Conservation (phyloP, 2,797 vertebrate genomes). For the Cirrhinus molitorella region DNA sequence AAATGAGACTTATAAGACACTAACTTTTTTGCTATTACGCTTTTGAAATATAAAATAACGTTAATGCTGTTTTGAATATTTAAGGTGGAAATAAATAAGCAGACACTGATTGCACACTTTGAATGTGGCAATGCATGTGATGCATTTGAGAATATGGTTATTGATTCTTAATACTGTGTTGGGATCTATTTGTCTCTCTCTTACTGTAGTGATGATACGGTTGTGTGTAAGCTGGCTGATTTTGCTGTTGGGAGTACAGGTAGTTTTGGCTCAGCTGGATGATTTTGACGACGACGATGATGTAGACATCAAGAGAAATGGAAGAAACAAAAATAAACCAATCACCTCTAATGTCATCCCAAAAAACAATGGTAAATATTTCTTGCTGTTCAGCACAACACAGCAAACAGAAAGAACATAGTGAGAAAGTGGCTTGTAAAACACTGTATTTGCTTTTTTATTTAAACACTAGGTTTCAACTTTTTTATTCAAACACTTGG, state of each 20-base stretch:
- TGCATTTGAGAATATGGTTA: not conserved
- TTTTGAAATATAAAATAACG: not conserved
- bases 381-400: not conserved
- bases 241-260: conserved; percentile 79
- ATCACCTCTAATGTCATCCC: conserved; percentile 74
- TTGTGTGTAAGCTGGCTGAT: conserved; percentile 78
- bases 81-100: not conserved
- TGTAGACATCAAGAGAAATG: conserved; percentile 66
- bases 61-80: not conserved
- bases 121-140: not conserved
- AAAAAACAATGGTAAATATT: conserved; percentile 78
- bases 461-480: too few relatives aligned
- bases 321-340: conserved; percentile 70
- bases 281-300: conserved; percentile 59
- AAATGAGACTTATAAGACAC: too few relatives aligned
- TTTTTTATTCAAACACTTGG: not conserved
- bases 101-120: not conserved
- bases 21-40: not conserved
- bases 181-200: not conserved
- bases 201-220: conserved; percentile 67
- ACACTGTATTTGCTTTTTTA: not conserved
- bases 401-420: too few relatives aligned
- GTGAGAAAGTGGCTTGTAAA: conserved; percentile 3
- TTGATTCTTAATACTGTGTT: not conserved
- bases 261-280: conserved; percentile 75